These are phyloP conservation scores for Meriones psammophilus DNA, from an alignment of 2,797 vertebrate species.

Conservation along the genomic window DNA sequence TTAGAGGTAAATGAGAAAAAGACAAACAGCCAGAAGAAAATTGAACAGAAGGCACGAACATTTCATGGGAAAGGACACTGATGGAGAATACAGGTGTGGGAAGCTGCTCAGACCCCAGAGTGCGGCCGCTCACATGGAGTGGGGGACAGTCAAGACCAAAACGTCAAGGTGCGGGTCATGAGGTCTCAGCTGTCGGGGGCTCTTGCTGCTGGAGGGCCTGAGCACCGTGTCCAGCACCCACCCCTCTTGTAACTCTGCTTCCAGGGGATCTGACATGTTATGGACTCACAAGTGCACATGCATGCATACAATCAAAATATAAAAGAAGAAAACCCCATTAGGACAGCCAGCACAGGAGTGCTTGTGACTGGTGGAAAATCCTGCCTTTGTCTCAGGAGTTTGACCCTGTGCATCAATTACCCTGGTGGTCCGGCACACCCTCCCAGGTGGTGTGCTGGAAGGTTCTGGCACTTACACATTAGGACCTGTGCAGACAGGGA, in stretches of 20 bases:
- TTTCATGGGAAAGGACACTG: not conserved
- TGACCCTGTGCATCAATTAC: not conserved
- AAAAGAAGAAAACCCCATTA: not conserved
- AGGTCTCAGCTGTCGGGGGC: not conserved
- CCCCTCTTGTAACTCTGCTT: too few species aligned
- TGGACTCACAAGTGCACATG: not conserved
- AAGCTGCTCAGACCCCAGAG: not conserved
- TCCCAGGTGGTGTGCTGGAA: not conserved
- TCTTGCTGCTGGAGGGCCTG: not conserved
- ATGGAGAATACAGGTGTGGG: not conserved
- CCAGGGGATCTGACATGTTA: not conserved
- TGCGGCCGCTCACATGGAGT: not conserved
- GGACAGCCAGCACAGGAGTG: not conserved
- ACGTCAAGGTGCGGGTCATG: too few species aligned
- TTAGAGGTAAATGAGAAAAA: conserved; percentile 44
- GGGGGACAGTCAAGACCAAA: not conserved
- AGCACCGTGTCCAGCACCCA: not conserved
- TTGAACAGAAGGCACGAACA: not conserved
- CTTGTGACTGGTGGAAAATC: not conserved
- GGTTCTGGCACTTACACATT: fast-evolving
- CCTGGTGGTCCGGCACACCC: not conserved
- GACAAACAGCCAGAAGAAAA: not conserved
- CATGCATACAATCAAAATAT: not conserved
- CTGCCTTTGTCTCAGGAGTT: not conserved
- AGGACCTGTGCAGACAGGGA: not conserved